Percentiles rank a stretch among this genome's conserved stretches.
phyloP scores from a whole-genome alignment of 1,140 invertebrate genomes.

The Lerema accius region DNA sequence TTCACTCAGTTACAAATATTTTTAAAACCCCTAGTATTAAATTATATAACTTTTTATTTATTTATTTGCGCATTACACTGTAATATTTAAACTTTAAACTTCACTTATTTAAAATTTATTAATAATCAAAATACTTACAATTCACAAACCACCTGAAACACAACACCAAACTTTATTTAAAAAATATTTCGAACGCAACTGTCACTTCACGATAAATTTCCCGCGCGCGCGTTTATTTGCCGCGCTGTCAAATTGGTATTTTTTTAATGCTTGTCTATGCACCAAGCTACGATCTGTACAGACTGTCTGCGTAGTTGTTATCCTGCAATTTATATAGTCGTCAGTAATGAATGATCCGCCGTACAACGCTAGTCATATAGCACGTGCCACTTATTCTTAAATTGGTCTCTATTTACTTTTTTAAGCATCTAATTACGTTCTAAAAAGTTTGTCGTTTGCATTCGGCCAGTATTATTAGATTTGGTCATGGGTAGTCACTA shows the following conservation, averaged over 20 bases:
- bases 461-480: too few relatives aligned
- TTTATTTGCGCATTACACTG: too few relatives aligned
- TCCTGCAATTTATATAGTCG: constrained; percentile 59
- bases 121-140: constrained; percentile 30
- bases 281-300: constrained; percentile 41
- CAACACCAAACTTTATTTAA: constrained; percentile 18
- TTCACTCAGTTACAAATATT: too few relatives aligned
- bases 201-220: constrained; percentile 37
- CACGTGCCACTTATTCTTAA: constrained; percentile 37
- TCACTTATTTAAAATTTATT: too few relatives aligned
- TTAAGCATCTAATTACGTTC: constrained; percentile 24
- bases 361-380: constrained; percentile 41
- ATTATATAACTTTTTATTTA: too few relatives aligned
- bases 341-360: constrained; percentile 42
- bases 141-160: constrained; percentile 12
- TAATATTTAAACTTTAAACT: too few relatives aligned
- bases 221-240: constrained; percentile 41
- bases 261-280: constrained; percentile 44
- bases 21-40: too few relatives aligned
- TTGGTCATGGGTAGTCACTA: too few relatives aligned
- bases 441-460: too few relatives aligned
- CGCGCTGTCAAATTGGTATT: constrained; percentile 18
- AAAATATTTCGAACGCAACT: constrained; percentile 31
- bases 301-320: constrained; percentile 47
- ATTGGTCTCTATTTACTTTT: constrained; percentile 39